phyloP scores from a whole-genome alignment of 2,113 vertebrate species.

The Cyprinodon brontotheroides region DNA sequence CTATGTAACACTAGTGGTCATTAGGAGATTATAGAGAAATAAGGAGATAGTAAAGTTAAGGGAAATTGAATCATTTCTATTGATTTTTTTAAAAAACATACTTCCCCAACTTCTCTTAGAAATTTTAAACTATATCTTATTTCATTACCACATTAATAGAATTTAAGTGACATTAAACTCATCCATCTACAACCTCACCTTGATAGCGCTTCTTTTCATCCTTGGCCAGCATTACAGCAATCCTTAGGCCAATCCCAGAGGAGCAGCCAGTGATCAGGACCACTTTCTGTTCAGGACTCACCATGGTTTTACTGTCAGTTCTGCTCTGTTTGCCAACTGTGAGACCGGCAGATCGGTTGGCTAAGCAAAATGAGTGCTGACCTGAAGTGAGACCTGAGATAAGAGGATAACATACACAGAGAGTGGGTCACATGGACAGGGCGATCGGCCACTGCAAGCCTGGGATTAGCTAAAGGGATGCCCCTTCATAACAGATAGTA shows the following conservation, averaged over 20 bases:
- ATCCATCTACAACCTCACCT: constrained; percentile 60
- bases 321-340: background rate
- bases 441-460: background rate
- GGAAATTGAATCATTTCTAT: no score
- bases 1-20: background rate
- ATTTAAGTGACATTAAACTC: background rate
- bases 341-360: background rate
- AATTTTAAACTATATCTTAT: background rate
- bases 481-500: background rate
- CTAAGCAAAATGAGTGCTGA: constrained; percentile 33
- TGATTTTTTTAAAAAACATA: no score
- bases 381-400: constrained; percentile 38
- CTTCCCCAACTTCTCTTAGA: no score
- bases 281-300: constrained; percentile 75
- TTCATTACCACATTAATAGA: background rate
- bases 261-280: constrained; percentile 83
- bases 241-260: constrained; percentile 78
- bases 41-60: background rate
- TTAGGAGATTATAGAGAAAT: background rate
- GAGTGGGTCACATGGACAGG: constrained; percentile 58
- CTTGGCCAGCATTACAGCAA: constrained; percentile 77
- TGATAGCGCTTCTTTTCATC: constrained; percentile 80
- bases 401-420: constrained; percentile 65
- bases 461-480: constrained; percentile 48
- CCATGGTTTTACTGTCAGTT: constrained; percentile 55